Percentiles rank a stretch among this genome's conserved stretches.
Evolutionary conservation across 2,797 vertebrate species (phyloP).

Genomic region (Peromyscus nudipes): DNA sequence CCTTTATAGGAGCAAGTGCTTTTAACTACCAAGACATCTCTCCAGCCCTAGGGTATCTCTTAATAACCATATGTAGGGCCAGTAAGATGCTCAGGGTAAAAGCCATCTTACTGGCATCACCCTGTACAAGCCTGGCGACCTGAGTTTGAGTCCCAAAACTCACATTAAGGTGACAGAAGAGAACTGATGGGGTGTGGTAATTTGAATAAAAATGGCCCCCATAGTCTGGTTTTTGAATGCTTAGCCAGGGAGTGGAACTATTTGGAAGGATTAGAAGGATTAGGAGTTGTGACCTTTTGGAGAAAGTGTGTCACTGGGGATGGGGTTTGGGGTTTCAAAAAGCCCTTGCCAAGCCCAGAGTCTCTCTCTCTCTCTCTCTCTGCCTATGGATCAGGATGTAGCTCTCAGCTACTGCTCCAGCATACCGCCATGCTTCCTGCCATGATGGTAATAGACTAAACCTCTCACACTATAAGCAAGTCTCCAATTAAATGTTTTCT

Average conservation of each 20-base stretch:
- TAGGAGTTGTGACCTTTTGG: background rate
- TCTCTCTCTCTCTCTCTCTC: too few species aligned
- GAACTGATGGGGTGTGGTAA: background rate
- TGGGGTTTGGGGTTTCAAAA: background rate
- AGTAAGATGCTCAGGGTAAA: too few species aligned
- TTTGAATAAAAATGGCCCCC: background rate
- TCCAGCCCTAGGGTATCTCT: background rate
- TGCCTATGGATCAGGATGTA: background rate
- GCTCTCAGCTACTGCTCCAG: background rate
- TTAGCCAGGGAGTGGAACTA: background rate
- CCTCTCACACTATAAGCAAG: background rate
- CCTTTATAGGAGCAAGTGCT: background rate
- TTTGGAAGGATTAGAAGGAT: background rate
- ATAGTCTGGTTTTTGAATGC: background rate
- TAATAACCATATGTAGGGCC: background rate
- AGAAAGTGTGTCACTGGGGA: background rate
- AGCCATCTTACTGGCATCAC: too few species aligned
- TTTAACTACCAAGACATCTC: background rate
- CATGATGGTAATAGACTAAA: too few species aligned
- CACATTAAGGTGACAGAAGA: background rate
- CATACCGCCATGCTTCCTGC: background rate
- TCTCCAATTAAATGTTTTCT: background rate
- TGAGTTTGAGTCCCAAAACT: background rate
- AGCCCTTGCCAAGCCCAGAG: background rate
- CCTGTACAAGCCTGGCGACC: background rate